phyloP scores from a whole-genome alignment of 2,888 invertebrate genomes.

The Amphipyra tragopoginis region DNA sequence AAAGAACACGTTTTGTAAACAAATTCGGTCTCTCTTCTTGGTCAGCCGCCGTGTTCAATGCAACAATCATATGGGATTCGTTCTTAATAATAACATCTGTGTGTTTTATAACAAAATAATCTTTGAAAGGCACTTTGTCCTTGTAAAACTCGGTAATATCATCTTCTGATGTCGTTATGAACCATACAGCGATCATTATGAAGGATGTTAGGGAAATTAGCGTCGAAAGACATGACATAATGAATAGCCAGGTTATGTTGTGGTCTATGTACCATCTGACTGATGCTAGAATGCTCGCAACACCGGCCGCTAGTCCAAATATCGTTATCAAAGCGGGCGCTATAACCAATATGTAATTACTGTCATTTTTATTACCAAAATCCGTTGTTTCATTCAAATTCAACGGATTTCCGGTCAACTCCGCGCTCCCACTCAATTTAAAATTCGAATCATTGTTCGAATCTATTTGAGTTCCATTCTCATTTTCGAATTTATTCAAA shows the following conservation, averaged over 20 bases:
- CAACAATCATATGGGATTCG: slow-evolving; percentile 80
- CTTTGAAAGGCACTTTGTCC: slow-evolving; percentile 80
- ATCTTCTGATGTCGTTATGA: slow-evolving; percentile 78
- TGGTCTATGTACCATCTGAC: slow-evolving; percentile 92
- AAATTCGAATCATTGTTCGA: slow-evolving; percentile 50
- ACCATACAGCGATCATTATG: slow-evolving; percentile 81
- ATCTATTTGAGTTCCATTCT: slow-evolving; percentile 43
- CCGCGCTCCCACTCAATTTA: slow-evolving; percentile 33
- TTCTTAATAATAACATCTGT: slow-evolving; percentile 77
- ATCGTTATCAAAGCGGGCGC: slow-evolving; percentile 87
- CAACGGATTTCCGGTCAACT: slow-evolving; percentile 38
- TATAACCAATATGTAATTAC: slow-evolving; percentile 77
- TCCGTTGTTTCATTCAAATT: slow-evolving; percentile 46
- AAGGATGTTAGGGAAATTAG: slow-evolving; percentile 84
- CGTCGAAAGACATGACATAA: slow-evolving; percentile 88
- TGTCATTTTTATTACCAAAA: slow-evolving; percentile 53
- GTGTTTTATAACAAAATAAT: slow-evolving; percentile 79
- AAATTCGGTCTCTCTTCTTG: slow-evolving; percentile 69
- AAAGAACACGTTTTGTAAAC: slow-evolving; percentile 85
- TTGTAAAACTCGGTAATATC: slow-evolving; percentile 81
- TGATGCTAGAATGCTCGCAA: slow-evolving; percentile 91
- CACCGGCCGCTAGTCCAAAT: slow-evolving; percentile 86
- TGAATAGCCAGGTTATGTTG: slow-evolving; percentile 91
- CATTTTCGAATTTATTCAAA: slow-evolving; percentile 40
- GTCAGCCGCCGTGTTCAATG: slow-evolving; percentile 66